phyloP scores from a whole-genome alignment of 2,113 vertebrate genomes.

The Psittacus erithacus region DNA sequence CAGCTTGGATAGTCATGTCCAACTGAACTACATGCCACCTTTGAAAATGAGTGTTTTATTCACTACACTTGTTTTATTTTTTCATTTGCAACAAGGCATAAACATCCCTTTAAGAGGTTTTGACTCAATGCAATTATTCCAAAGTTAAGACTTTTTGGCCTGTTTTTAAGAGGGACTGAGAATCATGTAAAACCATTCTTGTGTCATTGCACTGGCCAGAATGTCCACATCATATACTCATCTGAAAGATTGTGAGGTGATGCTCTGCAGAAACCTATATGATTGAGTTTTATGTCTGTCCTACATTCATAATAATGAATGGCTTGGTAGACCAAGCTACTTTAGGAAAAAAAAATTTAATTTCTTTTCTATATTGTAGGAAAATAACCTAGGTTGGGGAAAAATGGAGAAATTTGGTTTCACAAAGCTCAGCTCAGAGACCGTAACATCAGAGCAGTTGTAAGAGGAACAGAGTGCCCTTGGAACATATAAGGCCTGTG shows the following conservation, averaged over 20 bases:
- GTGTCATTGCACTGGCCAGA: neutral
- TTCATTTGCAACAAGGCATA: neutral
- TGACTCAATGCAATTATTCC: neutral
- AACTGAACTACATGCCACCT: neutral
- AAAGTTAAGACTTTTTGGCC: neutral
- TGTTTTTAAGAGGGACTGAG: neutral
- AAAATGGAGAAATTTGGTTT: too few species aligned
- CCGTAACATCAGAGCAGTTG: too few species aligned
- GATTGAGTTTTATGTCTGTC: neutral
- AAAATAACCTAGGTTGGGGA: too few species aligned
- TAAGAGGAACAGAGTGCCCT: too few species aligned
- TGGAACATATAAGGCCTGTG: too few species aligned
- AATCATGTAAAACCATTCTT: neutral
- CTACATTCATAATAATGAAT: neutral
- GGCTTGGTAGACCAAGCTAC: too few species aligned
- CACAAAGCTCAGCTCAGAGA: too few species aligned
- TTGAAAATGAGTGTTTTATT: neutral
- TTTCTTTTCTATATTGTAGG: neutral
- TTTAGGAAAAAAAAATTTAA: neutral
- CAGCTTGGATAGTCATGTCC: neutral
- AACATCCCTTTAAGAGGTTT: neutral
- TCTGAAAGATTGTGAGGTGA: neutral
- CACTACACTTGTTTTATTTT: neutral
- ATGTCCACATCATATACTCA: neutral
- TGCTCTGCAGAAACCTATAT: neutral